Conservation (phyloP, 1,140 invertebrate species). For the Oryctes rhinoceros region DNA sequence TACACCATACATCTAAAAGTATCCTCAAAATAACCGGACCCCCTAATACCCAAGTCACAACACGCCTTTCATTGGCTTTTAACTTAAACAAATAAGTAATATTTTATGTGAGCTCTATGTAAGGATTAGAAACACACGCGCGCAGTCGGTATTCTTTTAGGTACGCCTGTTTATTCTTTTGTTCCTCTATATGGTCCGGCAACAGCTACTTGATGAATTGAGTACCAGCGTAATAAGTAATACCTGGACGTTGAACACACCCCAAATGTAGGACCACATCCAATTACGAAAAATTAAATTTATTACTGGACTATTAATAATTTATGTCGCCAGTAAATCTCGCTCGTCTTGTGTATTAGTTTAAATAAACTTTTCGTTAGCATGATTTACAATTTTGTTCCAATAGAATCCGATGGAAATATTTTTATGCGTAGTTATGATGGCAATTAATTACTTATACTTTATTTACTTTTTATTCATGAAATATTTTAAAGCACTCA, state of each 20-base stretch:
- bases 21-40: no score
- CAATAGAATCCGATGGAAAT: background rate
- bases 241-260: slow-evolving; percentile 20
- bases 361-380: background rate
- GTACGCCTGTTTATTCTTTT: slow-evolving; percentile 24
- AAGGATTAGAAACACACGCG: slow-evolving; percentile 18
- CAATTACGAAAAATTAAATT: slow-evolving; percentile 31
- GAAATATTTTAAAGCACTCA: no score
- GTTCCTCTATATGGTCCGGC: slow-evolving; percentile 29
- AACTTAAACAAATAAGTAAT: slow-evolving; percentile 32
- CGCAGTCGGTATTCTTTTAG: slow-evolving; percentile 27
- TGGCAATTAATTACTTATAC: no score
- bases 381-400: background rate
- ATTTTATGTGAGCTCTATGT: slow-evolving; percentile 8
- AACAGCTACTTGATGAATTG: slow-evolving; percentile 34
- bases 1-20: no score
- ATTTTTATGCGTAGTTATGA: no score
- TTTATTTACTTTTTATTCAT: no score
- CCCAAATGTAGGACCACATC: slow-evolving; percentile 24
- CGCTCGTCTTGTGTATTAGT: background rate
- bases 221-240: slow-evolving; percentile 36
- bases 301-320: slow-evolving; percentile 20
- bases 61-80: slow-evolving; percentile 16
- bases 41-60: background rate
- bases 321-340: background rate